These are phyloP conservation scores for Nebria brevicollis DNA, from an alignment of 2,888 invertebrate genomes.

Conservation along the genomic window DNA sequence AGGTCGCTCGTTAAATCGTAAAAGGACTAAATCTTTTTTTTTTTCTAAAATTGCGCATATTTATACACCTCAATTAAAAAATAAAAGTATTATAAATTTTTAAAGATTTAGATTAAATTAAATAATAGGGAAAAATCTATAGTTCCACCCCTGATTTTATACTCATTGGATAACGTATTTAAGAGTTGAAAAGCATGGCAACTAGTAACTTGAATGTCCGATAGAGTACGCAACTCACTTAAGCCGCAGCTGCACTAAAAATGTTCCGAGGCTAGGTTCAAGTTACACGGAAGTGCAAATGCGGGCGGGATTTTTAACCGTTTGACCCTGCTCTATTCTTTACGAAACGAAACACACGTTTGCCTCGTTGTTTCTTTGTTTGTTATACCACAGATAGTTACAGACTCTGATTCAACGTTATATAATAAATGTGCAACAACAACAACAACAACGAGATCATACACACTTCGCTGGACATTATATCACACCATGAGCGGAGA, in stretches of 20 bases:
- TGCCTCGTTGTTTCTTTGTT: conserved; percentile 13
- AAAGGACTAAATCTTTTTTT: too few relatives aligned
- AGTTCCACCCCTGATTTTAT: too few relatives aligned
- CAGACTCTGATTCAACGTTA: not conserved
- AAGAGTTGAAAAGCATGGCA: too few relatives aligned
- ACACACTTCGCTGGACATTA: conserved; percentile 6
- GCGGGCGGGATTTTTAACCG: conserved; percentile 16
- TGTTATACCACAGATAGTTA: not conserved
- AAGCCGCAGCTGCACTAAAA: not conserved
- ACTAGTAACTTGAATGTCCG: not conserved
- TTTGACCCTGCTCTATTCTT: conserved; percentile 12
- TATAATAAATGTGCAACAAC: conserved; percentile 16
- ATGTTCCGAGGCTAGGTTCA: not conserved
- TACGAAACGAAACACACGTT: not conserved
- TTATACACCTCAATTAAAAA: too few relatives aligned
- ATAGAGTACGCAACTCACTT: conserved; percentile 5
- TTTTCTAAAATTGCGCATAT: too few relatives aligned
- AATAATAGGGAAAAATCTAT: too few relatives aligned
- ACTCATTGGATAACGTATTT: too few relatives aligned
- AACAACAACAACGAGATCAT: not conserved
- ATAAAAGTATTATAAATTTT: too few relatives aligned
- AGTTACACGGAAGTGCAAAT: conserved; percentile 16
- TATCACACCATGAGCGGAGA: not conserved
- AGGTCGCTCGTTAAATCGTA: too few relatives aligned
- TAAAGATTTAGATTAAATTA: too few relatives aligned